These are phyloP conservation scores for Rutpela maculata DNA, from an alignment of 2,888 invertebrate genomes.

Conservation along the genomic window DNA sequence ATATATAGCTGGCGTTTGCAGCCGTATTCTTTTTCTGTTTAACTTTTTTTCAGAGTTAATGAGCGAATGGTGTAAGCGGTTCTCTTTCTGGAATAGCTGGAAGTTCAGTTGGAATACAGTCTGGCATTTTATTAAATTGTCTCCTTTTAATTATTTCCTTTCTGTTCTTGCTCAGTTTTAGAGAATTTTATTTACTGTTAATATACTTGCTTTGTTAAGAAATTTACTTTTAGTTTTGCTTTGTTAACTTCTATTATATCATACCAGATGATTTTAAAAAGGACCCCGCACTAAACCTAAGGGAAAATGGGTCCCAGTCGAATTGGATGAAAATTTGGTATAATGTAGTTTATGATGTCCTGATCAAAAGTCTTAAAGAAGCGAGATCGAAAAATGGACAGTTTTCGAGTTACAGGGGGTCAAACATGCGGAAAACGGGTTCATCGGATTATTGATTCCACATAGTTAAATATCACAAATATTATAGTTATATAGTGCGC, in stretches of 20 bases:
- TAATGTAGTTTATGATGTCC: too few relatives aligned
- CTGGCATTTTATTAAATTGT: slow-evolving; percentile 60
- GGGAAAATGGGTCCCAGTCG: too few relatives aligned
- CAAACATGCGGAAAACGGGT: too few relatives aligned
- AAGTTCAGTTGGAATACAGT: slow-evolving; percentile 52
- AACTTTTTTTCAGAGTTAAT: slow-evolving; percentile 57
- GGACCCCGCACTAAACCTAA: too few relatives aligned
- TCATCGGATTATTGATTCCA: too few relatives aligned
- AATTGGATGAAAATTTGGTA: too few relatives aligned
- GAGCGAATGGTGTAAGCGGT: slow-evolving; percentile 57
- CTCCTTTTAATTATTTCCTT: slow-evolving; percentile 54
- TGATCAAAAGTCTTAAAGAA: too few relatives aligned
- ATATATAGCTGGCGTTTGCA: slow-evolving; percentile 47
- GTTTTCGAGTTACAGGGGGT: too few relatives aligned
- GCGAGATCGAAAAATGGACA: too few relatives aligned
- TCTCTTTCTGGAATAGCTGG: slow-evolving; percentile 48
- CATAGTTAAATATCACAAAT: too few relatives aligned
- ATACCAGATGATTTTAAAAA: background rate
- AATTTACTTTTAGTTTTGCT: background rate
- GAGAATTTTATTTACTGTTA: slow-evolving; percentile 31
- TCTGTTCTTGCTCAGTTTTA: slow-evolving; percentile 37
- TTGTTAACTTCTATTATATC: background rate
- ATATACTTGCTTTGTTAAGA: background rate
- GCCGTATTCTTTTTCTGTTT: slow-evolving; percentile 52
- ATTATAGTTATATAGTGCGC: too few relatives aligned